Conservation (phyloP, 2,113 vertebrate genomes). For the Pseudopipra pipra region DNA sequence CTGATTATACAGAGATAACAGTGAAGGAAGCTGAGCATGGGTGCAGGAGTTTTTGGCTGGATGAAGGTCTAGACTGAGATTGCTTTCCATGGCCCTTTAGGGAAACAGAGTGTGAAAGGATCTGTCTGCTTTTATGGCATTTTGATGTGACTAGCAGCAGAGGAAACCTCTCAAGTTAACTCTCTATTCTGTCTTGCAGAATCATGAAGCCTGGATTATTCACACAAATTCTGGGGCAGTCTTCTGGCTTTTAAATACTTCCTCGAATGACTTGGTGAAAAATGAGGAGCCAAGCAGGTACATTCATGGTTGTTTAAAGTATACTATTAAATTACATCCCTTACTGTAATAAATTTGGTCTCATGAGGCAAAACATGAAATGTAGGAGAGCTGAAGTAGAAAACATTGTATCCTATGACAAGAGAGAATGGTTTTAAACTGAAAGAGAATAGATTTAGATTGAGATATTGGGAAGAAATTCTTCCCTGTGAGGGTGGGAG, state of each 20-base stretch:
- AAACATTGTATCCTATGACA: not conserved
- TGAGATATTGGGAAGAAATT: not conserved
- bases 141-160: not conserved
- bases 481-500: fast-evolving
- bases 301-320: not conserved
- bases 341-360: not conserved
- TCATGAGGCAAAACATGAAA: constrained; percentile 20
- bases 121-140: not conserved
- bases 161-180: not conserved
- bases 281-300: constrained; percentile 36
- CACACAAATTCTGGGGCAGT: not conserved
- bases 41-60: not conserved
- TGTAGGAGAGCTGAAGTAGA: not conserved
- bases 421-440: not conserved
- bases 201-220: not conserved
- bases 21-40: not conserved
- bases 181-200: not conserved
- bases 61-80: not conserved
- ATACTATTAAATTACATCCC: not conserved
- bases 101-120: not conserved
- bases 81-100: fast-evolving
- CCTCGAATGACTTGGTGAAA: not conserved
- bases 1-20: not conserved
- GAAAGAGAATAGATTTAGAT: not conserved
- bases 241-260: not conserved